Conservation (phyloP, 1,140 invertebrate species). For the Sminthurides bifidus region DNA sequence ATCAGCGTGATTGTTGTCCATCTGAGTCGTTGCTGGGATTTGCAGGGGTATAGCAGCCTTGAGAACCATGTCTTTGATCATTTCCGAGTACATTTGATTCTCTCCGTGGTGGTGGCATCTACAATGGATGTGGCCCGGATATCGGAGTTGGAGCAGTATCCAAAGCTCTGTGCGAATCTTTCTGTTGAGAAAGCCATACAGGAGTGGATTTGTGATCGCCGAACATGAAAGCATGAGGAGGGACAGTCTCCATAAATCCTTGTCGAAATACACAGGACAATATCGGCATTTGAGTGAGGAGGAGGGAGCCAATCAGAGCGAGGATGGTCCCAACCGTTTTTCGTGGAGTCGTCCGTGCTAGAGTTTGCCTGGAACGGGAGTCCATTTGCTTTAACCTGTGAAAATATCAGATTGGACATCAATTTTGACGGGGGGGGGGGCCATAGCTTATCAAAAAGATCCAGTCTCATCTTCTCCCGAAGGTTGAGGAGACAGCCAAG, state of each 20-base stretch:
- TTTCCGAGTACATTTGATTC: not conserved
- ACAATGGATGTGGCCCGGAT: not conserved
- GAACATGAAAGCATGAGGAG: slow-evolving; percentile 10
- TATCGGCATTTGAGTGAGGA: slow-evolving; percentile 24
- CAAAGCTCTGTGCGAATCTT: slow-evolving; percentile 22
- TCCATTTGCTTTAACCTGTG: not conserved
- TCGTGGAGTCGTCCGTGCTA: too few relatives aligned
- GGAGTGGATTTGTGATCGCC: slow-evolving; percentile 21
- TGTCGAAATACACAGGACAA: slow-evolving; percentile 6
- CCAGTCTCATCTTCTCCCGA: not conserved
- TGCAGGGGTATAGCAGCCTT: not conserved
- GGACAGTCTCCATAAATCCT: slow-evolving; percentile 10
- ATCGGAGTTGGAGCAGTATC: slow-evolving; percentile 15
- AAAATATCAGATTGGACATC: not conserved
- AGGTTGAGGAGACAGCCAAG: not conserved
- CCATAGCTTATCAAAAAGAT: not conserved
- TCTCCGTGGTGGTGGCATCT: not conserved
- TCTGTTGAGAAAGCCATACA: slow-evolving; percentile 29
- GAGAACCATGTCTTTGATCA: not conserved
- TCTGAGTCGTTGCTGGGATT: not conserved
- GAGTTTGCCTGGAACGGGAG: too few relatives aligned
- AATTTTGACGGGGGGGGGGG: not conserved
- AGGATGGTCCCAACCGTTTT: slow-evolving; percentile 26
- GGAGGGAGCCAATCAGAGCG: slow-evolving; percentile 17
- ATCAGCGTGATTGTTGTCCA: not conserved